Evolutionary conservation across 2,888 invertebrate species (phyloP), one percentile per base, ranked within the genome.

Genomic region (Lithophane leautieri): DNA sequence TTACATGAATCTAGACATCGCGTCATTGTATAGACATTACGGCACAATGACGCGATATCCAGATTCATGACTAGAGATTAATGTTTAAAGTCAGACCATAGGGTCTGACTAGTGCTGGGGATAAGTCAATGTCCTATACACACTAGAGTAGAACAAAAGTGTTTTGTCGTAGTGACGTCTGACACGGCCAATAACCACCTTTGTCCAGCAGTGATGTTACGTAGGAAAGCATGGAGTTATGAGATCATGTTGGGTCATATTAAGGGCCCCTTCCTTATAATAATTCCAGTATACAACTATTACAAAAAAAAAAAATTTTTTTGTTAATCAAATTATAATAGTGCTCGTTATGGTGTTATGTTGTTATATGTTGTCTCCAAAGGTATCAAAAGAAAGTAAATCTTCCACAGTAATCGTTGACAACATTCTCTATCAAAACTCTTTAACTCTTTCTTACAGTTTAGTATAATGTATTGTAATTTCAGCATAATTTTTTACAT

Each of bases 141-240:
- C n/a, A n/a, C n/a, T n/a, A n/a, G 61, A 22, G 72, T 25, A 12
- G 50, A 47, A 79, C 67, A 75, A 83, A 73, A 73, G 74, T 61
- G 40, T 70, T 70, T 58, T 47, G 68, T 71, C 47, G 56, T 69
- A 19, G 12, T 14, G 14, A 71, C 56, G 44, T 61, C 68, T 71
- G 69, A 56, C 34, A 66, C 68, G 70, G 19, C 28, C 56, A 83
- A 78, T 78, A 75, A 71, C 54, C 54, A 25, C 56, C 61, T 67
- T 66, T 42, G 34, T n/a, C 22, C 14, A 66, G 22, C 14, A 69
- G 16, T 19, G 54, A 22, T 40, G 25, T 22, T 47, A 34, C 44
- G 34, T 14, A 47, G 73, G 25, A 1, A 56, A 47, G 44, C 42
- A 22, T 8, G 11, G 14, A 25, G 12, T 66, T 44, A 50, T 28